Percentiles rank a stretch among this genome's conserved stretches.
phyloP scores from a whole-genome alignment of 2,888 invertebrate species.

The Lissocephala sabroskyi region DNA sequence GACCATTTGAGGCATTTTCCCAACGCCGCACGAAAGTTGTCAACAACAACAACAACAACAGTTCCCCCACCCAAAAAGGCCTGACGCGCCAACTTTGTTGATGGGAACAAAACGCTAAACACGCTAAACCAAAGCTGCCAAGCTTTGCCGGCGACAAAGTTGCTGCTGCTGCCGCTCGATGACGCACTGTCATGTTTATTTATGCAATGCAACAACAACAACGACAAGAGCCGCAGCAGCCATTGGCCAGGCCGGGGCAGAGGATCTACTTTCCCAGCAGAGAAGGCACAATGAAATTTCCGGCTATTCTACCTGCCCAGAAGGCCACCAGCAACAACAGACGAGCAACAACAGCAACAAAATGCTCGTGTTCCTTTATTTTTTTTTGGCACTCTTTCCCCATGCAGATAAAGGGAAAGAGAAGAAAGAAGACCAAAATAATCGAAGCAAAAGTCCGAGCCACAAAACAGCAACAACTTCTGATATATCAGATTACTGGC shows the following conservation, averaged over 20 bases:
- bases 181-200: slow-evolving; percentile 43
- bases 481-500: not conserved
- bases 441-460: slow-evolving; percentile 13
- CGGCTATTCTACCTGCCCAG: slow-evolving; percentile 27
- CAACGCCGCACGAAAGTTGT: slow-evolving; percentile 39
- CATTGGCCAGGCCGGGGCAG: no score
- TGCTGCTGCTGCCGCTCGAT: slow-evolving; percentile 22
- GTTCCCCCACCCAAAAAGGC: slow-evolving; percentile 1
- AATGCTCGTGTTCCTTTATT: not conserved
- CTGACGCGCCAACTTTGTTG: not conserved
- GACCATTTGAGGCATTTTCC: slow-evolving; percentile 56
- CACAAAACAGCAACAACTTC: not conserved
- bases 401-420: not conserved
- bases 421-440: slow-evolving; percentile 2
- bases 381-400: no score
- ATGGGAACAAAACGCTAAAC: not conserved
- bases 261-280: no score
- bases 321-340: no score
- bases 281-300: slow-evolving; percentile 16
- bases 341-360: slow-evolving; percentile 2
- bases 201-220: slow-evolving; percentile 34
- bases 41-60: slow-evolving; percentile 1
- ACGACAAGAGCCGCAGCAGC: slow-evolving; percentile 19
- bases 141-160: slow-evolving; percentile 13
- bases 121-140: no score